Evolutionary conservation across 2,888 invertebrate genomes (phyloP), one percentile per base, ranked within the genome.

Genomic region (Lottia gigantea): DNA sequence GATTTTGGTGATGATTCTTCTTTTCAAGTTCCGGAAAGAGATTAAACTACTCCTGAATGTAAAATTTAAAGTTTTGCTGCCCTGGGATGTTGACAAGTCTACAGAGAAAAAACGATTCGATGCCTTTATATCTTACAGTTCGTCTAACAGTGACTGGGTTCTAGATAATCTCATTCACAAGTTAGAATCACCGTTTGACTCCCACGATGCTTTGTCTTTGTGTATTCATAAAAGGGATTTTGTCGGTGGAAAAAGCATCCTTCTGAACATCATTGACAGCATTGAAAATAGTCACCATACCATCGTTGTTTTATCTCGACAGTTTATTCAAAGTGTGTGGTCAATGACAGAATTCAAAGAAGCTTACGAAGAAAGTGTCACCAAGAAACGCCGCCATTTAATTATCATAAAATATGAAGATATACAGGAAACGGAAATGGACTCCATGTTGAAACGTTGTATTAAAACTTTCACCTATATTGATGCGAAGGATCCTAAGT

Each of bases 271-370:
- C 85, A 93, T 94, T 84, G 94, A 94, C 86, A 95, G 95, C 68
- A 94, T 95, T 66, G 95, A 95, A 88, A 93, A 94, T 62, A 94
- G 94, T 74, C 92, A 94, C 73, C 91, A 95, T 76, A 95, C 95
- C 75, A 93, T 96, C 82, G 93, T 95, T 92, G 93, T 95, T 78
- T 91, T 96, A 67, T 95, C 95, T 77, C 94, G 94, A 87, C 94
- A 95, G 89, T 96, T 95, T 88, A 92, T 96, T 82, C 93, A 94
- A 89, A 95, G 94, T 68, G 95, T 95, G 88, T 96, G 96, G 96
- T 93, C 93, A 85, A 92, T 95, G 73, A 94, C 94, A 88, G 95
- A 95, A 85, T 94, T 95, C 87, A 94, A 94, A 89, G 94, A 94
- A 67, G 95, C 95, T 61, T 94, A 95, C 87, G 94, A 94, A 87